phyloP scores from a whole-genome alignment of 1,140 invertebrate species.

The Brachystomella parvula region DNA sequence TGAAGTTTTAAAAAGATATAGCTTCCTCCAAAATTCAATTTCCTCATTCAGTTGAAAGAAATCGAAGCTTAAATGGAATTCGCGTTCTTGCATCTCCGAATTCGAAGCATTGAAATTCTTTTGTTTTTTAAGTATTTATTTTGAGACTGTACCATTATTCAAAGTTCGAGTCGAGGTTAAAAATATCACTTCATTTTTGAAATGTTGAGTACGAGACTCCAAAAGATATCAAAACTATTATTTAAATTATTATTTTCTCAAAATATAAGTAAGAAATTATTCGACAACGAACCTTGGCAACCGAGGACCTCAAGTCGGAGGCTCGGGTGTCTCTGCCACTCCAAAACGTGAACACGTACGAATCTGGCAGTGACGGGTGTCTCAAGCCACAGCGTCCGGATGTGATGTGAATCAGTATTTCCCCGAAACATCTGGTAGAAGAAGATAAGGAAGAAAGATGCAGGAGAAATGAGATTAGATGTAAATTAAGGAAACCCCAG shows the following conservation, averaged over 20 bases:
- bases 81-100: too few species aligned
- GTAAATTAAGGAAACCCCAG: background rate
- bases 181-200: background rate
- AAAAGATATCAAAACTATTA: too few species aligned
- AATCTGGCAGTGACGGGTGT: constrained; percentile 48
- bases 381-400: constrained; percentile 47
- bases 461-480: background rate
- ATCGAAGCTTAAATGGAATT: too few species aligned
- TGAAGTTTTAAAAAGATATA: too few species aligned
- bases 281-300: constrained; percentile 47
- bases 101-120: too few species aligned
- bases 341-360: constrained; percentile 49
- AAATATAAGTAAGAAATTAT: too few species aligned
- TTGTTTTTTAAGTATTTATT: too few species aligned
- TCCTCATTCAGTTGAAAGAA: too few species aligned
- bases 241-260: too few species aligned
- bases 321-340: constrained; percentile 50
- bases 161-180: background rate
- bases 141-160: too few species aligned
- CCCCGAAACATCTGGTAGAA: constrained; percentile 47
- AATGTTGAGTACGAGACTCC: too few species aligned
- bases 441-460: background rate
- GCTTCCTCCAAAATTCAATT: too few species aligned
- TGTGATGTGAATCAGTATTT: constrained; percentile 48
- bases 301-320: constrained; percentile 52